phyloP scores from a whole-genome alignment of 1,140 invertebrate genomes.

The Cecropterus lyciades region DNA sequence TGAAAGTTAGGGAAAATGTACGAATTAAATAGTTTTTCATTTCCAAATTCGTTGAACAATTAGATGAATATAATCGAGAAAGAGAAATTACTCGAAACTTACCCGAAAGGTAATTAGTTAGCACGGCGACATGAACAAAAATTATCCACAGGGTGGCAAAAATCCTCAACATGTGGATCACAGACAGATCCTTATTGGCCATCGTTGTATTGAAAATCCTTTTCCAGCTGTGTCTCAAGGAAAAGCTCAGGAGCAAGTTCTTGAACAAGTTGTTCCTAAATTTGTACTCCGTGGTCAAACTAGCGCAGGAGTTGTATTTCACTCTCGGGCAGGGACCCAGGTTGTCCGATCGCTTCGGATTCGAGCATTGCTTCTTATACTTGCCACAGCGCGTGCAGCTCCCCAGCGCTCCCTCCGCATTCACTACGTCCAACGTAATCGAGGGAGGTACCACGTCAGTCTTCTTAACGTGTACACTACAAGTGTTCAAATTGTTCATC shows the following conservation, averaged over 20 bases:
- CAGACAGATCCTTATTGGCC: slow-evolving; percentile 67
- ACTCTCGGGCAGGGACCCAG: slow-evolving; percentile 55
- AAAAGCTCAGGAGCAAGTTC: slow-evolving; percentile 66
- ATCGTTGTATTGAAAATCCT: slow-evolving; percentile 72
- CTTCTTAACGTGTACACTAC: slow-evolving; percentile 43
- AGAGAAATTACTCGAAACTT: background rate
- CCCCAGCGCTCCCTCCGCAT: slow-evolving; percentile 49
- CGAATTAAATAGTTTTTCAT: background rate
- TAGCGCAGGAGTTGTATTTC: slow-evolving; percentile 62
- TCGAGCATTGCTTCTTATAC: slow-evolving; percentile 65
- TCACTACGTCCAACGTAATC: slow-evolving; percentile 69
- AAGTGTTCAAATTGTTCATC: slow-evolving; percentile 40
- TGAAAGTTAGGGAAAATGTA: slow-evolving; percentile 43
- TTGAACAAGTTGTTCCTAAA: slow-evolving; percentile 56
- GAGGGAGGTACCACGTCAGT: slow-evolving; percentile 47
- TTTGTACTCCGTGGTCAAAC: slow-evolving; percentile 55
- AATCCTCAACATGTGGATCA: slow-evolving; percentile 63
- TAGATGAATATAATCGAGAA: too few relatives aligned
- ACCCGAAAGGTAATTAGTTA: slow-evolving; percentile 67
- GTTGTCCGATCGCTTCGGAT: slow-evolving; percentile 44
- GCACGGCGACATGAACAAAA: slow-evolving; percentile 62
- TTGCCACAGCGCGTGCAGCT: slow-evolving; percentile 73
- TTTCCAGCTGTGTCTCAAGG: slow-evolving; percentile 65
- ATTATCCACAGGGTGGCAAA: slow-evolving; percentile 70
- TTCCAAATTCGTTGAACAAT: too few relatives aligned